Evolutionary conservation across 2,888 invertebrate species (phyloP), one percentile per base, ranked within the genome.

Genomic region (Drosophila tripunctata): DNA sequence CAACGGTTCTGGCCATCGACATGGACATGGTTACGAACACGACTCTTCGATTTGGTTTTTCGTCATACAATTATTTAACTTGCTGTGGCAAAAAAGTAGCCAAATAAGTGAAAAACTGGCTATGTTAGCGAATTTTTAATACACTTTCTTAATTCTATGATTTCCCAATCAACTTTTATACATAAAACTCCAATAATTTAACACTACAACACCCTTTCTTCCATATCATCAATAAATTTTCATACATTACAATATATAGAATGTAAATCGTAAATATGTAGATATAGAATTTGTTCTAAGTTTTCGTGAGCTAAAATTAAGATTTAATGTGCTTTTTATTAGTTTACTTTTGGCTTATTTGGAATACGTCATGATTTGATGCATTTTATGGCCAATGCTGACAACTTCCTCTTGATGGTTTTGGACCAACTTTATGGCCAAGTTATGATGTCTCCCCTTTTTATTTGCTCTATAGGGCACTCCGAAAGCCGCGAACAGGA

Each of bases 401-500:
- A 31, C 48, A 35, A 24, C 61, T 40, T 44, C 14, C 47, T 33
- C 41, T 61, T 51, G 50, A 24, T 60, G 63, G 44, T 35, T 51
- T 52, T 36, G 27, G 50, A 48, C 50, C 41, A 70, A 56, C 55
- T 71, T 78, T 57, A 75, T 62, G 76, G 24, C 30, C 61, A 71
- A 78, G 36, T 73, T 62, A 52, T 52, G 56, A 43, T 60, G 35
- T 10, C 33, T 45, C 40, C 38, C 19, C 19, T 40, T 57, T 43
- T 35, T 61, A 31, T 58, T 70, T 54, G 40, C 27, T 19, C 33
- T 52, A 56, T 22, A 24, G 45, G 36, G 47, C 50, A 75, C 43
- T 60, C 58, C 61, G 64, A 75, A 72, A 69, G 58, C 62, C 66
- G 71, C 61, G 60, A 63, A 58, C 51, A 38, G 64, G 70, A 47